phyloP scores from a whole-genome alignment of 2,113 vertebrate species.

The Podarcis raffonei region DNA sequence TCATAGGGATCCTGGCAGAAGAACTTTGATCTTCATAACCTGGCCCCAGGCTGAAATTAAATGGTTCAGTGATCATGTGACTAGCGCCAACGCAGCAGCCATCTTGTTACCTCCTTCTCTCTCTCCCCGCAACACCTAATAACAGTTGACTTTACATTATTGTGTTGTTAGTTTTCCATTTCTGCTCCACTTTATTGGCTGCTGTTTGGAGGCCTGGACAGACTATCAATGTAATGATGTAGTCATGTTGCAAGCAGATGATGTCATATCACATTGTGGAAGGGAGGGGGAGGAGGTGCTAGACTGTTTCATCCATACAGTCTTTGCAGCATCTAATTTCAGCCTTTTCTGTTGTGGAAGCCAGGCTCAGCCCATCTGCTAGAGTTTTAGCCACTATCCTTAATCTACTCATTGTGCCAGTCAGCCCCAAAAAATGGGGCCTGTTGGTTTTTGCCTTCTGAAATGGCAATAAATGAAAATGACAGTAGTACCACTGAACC shows the following conservation, averaged over 20 bases:
- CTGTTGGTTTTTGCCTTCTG: neutral
- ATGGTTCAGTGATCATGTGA: neutral
- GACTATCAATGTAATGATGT: neutral
- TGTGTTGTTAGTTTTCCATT: neutral
- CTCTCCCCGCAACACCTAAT: neutral
- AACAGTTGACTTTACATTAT: neutral
- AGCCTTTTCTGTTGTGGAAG: neutral
- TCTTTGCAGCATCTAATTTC: neutral
- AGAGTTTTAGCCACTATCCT: neutral
- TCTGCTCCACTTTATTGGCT: neutral
- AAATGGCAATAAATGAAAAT: neutral
- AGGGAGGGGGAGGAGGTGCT: neutral
- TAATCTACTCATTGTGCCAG: neutral
- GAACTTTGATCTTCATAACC: neutral
- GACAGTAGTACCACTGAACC: neutral
- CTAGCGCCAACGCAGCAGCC: neutral
- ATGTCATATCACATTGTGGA: neutral
- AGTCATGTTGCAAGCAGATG: neutral
- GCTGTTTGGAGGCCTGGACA: neutral
- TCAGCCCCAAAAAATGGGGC: neutral
- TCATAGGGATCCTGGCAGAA: neutral
- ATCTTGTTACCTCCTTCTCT: neutral
- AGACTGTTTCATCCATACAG: neutral
- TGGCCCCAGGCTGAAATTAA: neutral
- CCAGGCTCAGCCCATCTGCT: neutral